A percentile compares a stretch with the other conserved stretches of the same genome.
These are phyloP conservation scores for Aulostomus chinensis DNA, from an alignment of 2,797 vertebrate species.

Conservation along the genomic window DNA sequence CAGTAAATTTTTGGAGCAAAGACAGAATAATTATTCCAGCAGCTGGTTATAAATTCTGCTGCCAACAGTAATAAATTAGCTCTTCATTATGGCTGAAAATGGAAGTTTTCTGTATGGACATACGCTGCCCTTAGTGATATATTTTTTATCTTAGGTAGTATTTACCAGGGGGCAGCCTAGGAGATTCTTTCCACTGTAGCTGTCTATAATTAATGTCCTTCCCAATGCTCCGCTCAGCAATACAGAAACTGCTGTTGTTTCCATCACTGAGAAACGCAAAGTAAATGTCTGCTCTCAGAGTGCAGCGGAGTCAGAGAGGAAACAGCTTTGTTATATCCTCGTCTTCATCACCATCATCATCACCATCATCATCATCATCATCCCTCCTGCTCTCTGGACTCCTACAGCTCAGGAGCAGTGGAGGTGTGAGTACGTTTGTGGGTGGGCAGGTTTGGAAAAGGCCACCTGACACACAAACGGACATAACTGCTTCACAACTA, in stretches of 20 bases:
- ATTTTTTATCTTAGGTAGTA: constrained; percentile 31
- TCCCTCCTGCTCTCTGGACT: constrained; percentile 1
- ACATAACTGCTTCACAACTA: not conserved
- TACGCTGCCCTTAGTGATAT: constrained; percentile 15
- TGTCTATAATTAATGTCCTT: constrained; percentile 66
- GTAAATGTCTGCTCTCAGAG: constrained; percentile 19
- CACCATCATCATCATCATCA: too few species aligned
- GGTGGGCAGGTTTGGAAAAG: constrained; percentile 2
- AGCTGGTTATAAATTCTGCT: constrained; percentile 27
- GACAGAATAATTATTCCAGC: constrained; percentile 42
- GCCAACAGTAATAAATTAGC: constrained; percentile 45
- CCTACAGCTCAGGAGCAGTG: constrained; percentile 24
- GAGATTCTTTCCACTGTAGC: constrained; percentile 51
- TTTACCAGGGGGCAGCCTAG: constrained; percentile 43
- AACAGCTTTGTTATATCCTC: constrained; percentile 26
- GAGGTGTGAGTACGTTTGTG: constrained; percentile 27
- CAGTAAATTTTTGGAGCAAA: constrained; percentile 52
- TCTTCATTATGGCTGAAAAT: constrained; percentile 30
- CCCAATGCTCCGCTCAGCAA: constrained; percentile 32
- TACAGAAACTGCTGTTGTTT: constrained; percentile 13
- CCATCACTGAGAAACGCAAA: constrained; percentile 8
- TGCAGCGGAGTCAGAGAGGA: constrained; percentile 18
- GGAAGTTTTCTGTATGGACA: constrained; percentile 6
- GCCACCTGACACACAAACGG: not conserved
- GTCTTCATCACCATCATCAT: too few species aligned